These are phyloP conservation scores for Vultur gryphus DNA, from an alignment of 2,797 vertebrate species.

Conservation along the genomic window DNA sequence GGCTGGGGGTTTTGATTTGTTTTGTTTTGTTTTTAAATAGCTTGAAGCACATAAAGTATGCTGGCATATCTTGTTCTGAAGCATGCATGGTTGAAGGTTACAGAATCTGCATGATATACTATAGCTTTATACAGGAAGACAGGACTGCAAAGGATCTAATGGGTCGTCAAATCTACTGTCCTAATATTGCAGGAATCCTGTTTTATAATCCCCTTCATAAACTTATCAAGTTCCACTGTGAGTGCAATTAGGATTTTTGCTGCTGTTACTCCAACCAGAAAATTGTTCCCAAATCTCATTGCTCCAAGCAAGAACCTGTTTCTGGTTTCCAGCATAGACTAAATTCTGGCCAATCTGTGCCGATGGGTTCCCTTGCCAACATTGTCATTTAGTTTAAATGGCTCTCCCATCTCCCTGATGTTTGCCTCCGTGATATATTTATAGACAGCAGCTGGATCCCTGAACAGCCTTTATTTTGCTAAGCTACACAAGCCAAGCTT, in stretches of 20 bases:
- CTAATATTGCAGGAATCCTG: not conserved
- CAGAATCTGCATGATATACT: not conserved
- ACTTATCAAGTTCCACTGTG: not conserved
- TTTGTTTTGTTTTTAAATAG: not conserved
- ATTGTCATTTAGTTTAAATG: not conserved
- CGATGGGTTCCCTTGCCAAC: not conserved
- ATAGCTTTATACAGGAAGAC: not conserved
- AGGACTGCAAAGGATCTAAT: not conserved
- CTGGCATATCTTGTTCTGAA: not conserved
- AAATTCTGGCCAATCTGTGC: not conserved
- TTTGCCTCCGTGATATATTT: constrained; percentile 1
- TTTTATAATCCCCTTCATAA: not conserved
- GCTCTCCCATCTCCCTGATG: not conserved
- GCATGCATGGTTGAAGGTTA: not conserved
- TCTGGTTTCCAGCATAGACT: not conserved
- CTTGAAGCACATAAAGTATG: not conserved
- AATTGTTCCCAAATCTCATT: not conserved
- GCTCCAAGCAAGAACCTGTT: not conserved
- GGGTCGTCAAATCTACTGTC: not conserved
- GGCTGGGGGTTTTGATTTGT: not conserved
- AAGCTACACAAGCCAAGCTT: not conserved
- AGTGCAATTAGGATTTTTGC: not conserved
- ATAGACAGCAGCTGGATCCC: constrained; percentile 27
- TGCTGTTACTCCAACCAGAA: not conserved
- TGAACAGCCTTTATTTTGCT: constrained; percentile 1